Percentiles rank a stretch among this genome's conserved stretches.
phyloP scores from a whole-genome alignment of 92 coral and sea anemone species.

The Actinernus sp. region DNA sequence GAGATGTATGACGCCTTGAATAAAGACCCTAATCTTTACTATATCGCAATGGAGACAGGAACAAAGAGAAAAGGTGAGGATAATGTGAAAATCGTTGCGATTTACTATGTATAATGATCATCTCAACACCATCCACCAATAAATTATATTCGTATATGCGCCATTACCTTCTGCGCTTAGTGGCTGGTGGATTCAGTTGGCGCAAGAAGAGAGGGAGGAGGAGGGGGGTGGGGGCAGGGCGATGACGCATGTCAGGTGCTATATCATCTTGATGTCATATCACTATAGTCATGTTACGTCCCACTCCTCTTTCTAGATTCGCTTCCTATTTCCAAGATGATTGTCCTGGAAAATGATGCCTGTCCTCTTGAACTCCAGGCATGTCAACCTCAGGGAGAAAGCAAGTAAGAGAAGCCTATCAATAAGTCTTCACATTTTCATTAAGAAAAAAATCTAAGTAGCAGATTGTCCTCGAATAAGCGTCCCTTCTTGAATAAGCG shows the following conservation, averaged over 20 bases:
- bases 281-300: not conserved
- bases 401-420: conserved; percentile 77
- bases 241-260: not conserved
- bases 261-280: not conserved
- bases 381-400: conserved; percentile 82
- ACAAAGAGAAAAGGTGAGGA: conserved; percentile 82
- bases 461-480: too few species aligned
- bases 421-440: too few species aligned
- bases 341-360: conserved; percentile 75
- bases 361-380: conserved; percentile 84
- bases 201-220: too few species aligned
- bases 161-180: too few species aligned
- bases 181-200: too few species aligned
- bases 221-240: too few species aligned
- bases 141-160: too few species aligned
- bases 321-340: conserved; percentile 81
- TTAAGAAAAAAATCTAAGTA: too few species aligned
- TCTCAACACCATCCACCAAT: too few species aligned
- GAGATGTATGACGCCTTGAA: conserved; percentile 44
- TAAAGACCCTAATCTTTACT: conserved; percentile 82
- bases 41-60: conserved; percentile 89
- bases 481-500: too few species aligned
- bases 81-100: too few species aligned
- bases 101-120: too few species aligned
- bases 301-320: conserved; percentile 53